phyloP scores from a whole-genome alignment of 2,797 vertebrate genomes.

The Chelidonichthys spinosus region DNA sequence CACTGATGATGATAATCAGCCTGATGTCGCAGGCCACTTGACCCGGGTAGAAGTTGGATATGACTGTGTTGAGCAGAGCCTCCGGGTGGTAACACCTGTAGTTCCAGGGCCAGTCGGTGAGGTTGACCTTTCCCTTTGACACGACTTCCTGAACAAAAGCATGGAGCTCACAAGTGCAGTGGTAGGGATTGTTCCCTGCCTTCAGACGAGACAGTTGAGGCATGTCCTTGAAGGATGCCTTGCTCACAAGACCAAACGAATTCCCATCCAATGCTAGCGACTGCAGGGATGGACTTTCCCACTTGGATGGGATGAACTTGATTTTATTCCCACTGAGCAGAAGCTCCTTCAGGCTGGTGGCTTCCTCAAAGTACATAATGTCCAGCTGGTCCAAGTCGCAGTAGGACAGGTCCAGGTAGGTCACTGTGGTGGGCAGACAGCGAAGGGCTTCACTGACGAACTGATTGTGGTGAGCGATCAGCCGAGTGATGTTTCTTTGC shows the following conservation, averaged over 20 bases:
- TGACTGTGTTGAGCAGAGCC: constrained; percentile 78
- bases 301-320: constrained; percentile 89
- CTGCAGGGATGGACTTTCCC: constrained; percentile 80
- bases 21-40: constrained; percentile 83
- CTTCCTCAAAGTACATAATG: constrained; percentile 81
- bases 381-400: constrained; percentile 86
- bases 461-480: constrained; percentile 83
- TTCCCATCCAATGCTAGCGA: constrained; percentile 86
- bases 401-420: constrained; percentile 86
- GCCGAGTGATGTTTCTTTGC: constrained; percentile 77
- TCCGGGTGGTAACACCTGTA: constrained; percentile 89
- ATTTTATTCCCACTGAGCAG: constrained; percentile 89
- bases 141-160: constrained; percentile 83
- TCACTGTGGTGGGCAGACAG: constrained; percentile 86
- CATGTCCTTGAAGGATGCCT: constrained; percentile 85
- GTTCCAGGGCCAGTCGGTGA: constrained; percentile 87
- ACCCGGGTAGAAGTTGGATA: constrained; percentile 81
- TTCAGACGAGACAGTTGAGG: constrained; percentile 72
- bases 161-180: constrained; percentile 89
- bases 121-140: constrained; percentile 65
- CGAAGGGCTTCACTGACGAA: constrained; percentile 69
- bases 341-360: constrained; percentile 76
- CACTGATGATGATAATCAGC: constrained; percentile 83
- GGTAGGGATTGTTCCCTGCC: constrained; percentile 90
- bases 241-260: constrained; percentile 88